A percentile compares a stretch with the other conserved stretches of the same genome.
phyloP scores from a whole-genome alignment of 1,140 invertebrate species.

The Danaus plexippus region DNA sequence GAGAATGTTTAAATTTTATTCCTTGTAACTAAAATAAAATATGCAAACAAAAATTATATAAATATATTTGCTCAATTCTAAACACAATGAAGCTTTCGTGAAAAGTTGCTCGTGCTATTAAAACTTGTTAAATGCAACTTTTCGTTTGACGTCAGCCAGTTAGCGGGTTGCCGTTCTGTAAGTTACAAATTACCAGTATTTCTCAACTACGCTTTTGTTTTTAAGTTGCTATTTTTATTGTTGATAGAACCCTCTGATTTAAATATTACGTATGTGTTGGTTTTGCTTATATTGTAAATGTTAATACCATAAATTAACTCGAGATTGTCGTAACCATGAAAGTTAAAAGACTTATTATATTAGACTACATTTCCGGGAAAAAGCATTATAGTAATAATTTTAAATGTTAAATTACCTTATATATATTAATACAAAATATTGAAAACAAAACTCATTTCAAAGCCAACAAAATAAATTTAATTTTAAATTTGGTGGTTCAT shows the following conservation, averaged over 20 bases:
- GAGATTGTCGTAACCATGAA: not conserved
- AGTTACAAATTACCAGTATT: constrained; percentile 16
- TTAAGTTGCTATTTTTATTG: constrained; percentile 15
- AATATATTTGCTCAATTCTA: constrained; percentile 9
- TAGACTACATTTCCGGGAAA: not conserved
- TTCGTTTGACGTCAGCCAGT: constrained; percentile 16
- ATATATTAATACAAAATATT: no score
- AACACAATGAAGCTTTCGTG: constrained; percentile 14
- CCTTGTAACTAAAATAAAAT: no score
- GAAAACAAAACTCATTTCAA: no score
- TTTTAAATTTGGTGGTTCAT: no score
- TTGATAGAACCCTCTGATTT: not conserved
- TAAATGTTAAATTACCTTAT: no score
- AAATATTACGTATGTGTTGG: no score
- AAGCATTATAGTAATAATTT: no score
- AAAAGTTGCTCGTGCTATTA: constrained; percentile 17
- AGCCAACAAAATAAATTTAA: no score
- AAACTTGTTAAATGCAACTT: constrained; percentile 19
- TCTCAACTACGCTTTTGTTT: constrained; percentile 9
- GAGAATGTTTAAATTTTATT: no score
- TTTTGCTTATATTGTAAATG: no score
- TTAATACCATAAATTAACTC: no score
- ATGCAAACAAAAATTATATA: constrained; percentile 1
- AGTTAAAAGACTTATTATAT: constrained; percentile 2
- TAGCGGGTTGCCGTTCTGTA: constrained; percentile 9